Base-by-base conservation (phyloP, 1,140 invertebrate species). In the Listronotus bonariensis region DNA sequence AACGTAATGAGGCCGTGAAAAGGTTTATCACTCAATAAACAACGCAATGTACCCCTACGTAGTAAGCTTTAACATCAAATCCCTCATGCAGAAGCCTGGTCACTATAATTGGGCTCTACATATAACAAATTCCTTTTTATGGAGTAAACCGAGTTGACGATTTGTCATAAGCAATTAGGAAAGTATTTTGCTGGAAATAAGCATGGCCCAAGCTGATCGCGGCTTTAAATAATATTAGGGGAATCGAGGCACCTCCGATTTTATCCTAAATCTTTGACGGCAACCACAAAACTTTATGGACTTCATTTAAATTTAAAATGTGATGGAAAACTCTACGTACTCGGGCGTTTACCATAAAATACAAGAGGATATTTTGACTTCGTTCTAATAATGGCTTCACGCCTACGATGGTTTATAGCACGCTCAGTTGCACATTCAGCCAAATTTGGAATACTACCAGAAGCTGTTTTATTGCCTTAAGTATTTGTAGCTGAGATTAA, bases 21-120 rank as follows among this genome's bases (percentile, higher is more conserved):
- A 71, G 63, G 57, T 74, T 74, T 74, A 74, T 72, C 70, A 72
- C 68, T 69, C 70, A 60, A 74, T 72, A 74, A 74, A 72, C 66
- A 72, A 66, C 46, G 65, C 40, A 53, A 40, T 67, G 55, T 65
- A 58, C 60, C 40, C 61, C 38, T 53, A 57, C 58, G 64, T 51
- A 63, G 68, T 69, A 63, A 49, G 54, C 41, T 58, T 52, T 41
- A 43, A 15, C 63, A 61, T 54, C 34, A 43, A 61, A 61, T 52
- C 58, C 34, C 65, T 53, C 53, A 61, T 56, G 56, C 40, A 66
- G 56, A 48, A 63, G 53, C 48, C 42, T 56, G 65, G 65, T 64
- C 68, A 70, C 60, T 64, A 67, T 64, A 53, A 52, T 57, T 55
- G 54, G 61, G 41, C 54, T 32, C 57, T 63, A 62, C 59, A 41